These are phyloP conservation scores for Ciconia nigra DNA, from an alignment of 2,797 vertebrate genomes.

Conservation along the genomic window DNA sequence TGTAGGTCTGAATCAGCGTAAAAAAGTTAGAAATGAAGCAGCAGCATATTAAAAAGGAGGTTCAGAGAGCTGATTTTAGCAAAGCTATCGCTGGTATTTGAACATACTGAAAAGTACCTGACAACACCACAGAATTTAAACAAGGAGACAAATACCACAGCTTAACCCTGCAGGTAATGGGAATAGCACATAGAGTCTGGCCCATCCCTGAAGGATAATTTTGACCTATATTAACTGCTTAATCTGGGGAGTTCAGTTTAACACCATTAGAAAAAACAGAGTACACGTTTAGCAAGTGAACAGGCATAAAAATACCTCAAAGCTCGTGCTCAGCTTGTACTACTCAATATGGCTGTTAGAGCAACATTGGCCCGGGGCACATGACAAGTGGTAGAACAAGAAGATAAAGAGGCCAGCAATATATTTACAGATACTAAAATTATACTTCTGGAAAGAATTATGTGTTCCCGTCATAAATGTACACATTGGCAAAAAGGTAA, in stretches of 20 bases:
- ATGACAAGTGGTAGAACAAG: not conserved
- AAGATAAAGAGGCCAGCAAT: not conserved
- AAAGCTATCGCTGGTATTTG: not conserved
- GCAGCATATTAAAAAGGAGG: not conserved
- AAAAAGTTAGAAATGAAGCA: not conserved
- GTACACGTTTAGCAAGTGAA: not conserved
- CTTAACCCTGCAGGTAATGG: not conserved
- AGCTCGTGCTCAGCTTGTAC: not conserved
- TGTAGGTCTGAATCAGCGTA: not conserved
- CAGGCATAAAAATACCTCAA: not conserved
- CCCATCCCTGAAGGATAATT: not conserved
- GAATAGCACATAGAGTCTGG: not conserved
- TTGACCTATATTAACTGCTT: conserved; percentile 12
- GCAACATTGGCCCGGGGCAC: not conserved
- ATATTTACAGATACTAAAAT: not conserved
- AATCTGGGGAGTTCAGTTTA: not conserved
- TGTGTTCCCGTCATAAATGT: not conserved
- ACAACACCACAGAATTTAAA: not conserved
- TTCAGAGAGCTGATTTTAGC: not conserved
- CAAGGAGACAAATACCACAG: not conserved
- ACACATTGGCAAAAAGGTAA: not conserved
- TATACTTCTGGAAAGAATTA: not conserved
- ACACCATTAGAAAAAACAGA: not conserved
- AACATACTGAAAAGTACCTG: not conserved
- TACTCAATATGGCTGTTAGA: not conserved